Percentiles rank a stretch among this genome's conserved stretches.
Evolutionary conservation across 2,797 vertebrate genomes (phyloP).

Genomic region (Poeciliopsis infans): DNA sequence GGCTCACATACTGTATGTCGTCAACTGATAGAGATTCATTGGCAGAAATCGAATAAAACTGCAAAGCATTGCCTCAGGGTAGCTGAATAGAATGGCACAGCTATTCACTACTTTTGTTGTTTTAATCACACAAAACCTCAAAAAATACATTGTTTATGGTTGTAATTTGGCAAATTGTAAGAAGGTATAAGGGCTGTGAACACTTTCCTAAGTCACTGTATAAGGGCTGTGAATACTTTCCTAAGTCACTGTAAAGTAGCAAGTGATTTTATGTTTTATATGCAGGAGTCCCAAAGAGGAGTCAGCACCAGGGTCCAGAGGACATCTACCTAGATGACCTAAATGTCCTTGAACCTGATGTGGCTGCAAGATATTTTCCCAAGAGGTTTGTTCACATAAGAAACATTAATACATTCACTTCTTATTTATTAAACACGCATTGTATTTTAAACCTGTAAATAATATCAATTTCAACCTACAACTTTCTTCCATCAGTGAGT

Average conservation of each 20-base stretch:
- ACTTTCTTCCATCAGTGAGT: slow-evolving; percentile 81
- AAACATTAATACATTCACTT: slow-evolving; percentile 28
- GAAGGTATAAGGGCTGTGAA: neutral
- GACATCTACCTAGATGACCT: slow-evolving; percentile 98
- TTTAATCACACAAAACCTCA: neutral
- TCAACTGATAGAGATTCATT: neutral
- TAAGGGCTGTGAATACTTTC: neutral
- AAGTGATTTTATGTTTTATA: slow-evolving; percentile 27
- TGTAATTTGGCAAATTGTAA: neutral
- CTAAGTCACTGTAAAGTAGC: neutral
- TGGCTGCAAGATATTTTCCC: slow-evolving; percentile 96
- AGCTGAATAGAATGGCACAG: neutral
- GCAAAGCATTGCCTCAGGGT: neutral
- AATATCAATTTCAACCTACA: neutral
- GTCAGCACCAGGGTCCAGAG: slow-evolving; percentile 96
- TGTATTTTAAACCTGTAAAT: slow-evolving; percentile 15
- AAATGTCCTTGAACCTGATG: slow-evolving; percentile 93
- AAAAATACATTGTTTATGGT: neutral
- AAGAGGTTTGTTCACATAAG: slow-evolving; percentile 83
- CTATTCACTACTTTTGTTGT: neutral
- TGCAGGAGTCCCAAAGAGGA: slow-evolving; percentile 92
- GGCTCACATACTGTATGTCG: too few species aligned
- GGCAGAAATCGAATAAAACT: neutral
- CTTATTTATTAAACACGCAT: slow-evolving; percentile 12
- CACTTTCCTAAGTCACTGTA: neutral